phyloP scores from a whole-genome alignment of 2,888 invertebrate species.

The Ophioninae sp. region DNA sequence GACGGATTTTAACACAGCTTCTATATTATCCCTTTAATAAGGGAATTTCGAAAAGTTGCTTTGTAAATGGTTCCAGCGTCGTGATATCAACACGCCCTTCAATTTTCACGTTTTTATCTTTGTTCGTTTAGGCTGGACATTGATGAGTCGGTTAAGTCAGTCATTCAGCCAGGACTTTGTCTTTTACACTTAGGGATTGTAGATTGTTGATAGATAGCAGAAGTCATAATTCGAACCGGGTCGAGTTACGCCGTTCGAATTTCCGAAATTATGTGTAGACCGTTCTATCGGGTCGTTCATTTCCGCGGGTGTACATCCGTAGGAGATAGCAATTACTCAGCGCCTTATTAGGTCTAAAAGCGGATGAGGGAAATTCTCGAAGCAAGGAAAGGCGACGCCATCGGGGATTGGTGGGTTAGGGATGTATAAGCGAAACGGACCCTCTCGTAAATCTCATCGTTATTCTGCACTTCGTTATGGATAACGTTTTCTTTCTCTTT shows the following conservation, averaged over 20 bases:
- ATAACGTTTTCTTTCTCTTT: slow-evolving; percentile 14
- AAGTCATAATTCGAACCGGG: not conserved
- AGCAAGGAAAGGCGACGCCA: not conserved
- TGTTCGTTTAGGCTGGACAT: no score
- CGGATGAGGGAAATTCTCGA: not conserved
- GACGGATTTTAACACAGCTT: no score
- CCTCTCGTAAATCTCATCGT: slow-evolving; percentile 23
- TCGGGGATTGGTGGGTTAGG: slow-evolving; percentile 14
- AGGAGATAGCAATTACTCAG: slow-evolving; percentile 1
- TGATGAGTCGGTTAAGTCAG: no score
- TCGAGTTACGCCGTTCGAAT: not conserved
- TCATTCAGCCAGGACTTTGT: no score
- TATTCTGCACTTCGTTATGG: slow-evolving; percentile 22
- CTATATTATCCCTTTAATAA: no score
- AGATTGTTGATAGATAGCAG: not conserved
- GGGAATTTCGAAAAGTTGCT: no score
- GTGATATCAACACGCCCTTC: no score
- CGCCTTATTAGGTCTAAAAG: not conserved
- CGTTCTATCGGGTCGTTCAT: not conserved
- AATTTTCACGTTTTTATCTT: no score
- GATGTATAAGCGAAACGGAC: slow-evolving; percentile 1
- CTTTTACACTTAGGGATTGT: not conserved
- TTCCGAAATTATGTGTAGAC: not conserved
- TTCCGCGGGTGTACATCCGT: not conserved
- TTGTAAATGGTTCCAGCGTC: no score